These are phyloP conservation scores for Erinaceus europaeus DNA, from an alignment of 2,113 vertebrate species.

Conservation along the genomic window DNA sequence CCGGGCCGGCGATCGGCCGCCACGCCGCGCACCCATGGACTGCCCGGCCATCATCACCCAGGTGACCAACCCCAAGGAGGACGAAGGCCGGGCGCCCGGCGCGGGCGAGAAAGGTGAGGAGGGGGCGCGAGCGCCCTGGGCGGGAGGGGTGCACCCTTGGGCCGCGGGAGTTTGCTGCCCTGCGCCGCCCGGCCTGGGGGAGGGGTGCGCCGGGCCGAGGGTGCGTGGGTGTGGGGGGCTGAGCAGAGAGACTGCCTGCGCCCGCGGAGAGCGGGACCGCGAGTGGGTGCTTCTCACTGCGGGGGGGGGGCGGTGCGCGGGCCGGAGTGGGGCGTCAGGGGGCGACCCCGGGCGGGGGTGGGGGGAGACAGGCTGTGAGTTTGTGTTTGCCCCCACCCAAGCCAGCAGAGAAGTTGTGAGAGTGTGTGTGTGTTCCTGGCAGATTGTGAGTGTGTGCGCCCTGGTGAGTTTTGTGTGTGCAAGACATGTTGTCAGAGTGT, in stretches of 20 bases:
- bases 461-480: background rate
- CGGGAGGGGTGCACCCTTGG: background rate
- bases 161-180: constrained; percentile 22
- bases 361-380: background rate
- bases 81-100: constrained; percentile 90
- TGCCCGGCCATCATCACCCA: constrained; percentile 99
- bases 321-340: background rate
- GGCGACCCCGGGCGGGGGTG: background rate
- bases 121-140: background rate
- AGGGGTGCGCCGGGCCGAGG: constrained; percentile 20
- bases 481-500: background rate
- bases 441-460: background rate
- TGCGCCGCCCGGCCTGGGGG: constrained; percentile 24
- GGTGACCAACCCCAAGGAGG: constrained; percentile 99
- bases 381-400: background rate
- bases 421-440: background rate
- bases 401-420: constrained; percentile 28
- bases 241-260: background rate
- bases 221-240: background rate
- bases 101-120: constrained; percentile 94
- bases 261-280: background rate
- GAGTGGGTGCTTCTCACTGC: background rate
- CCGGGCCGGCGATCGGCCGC: constrained; percentile 63
- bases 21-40: constrained; percentile 94
- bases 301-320: background rate